These are phyloP conservation scores for Zalophus californianus DNA, from an alignment of 2,797 vertebrate genomes.

Conservation along the genomic window DNA sequence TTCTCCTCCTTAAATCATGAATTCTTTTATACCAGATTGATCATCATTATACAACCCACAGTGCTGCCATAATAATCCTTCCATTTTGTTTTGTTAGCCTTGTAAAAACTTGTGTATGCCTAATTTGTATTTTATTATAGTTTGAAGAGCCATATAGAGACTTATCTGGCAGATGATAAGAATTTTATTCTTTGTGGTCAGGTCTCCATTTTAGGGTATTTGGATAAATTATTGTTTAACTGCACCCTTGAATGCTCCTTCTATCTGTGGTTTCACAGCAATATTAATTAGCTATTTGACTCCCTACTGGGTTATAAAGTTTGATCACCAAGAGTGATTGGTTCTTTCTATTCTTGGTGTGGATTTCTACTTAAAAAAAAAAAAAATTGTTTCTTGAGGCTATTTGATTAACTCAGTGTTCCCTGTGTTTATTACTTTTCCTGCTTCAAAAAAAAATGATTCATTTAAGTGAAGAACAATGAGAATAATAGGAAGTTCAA, in stretches of 20 bases:
- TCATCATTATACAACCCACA: not conserved
- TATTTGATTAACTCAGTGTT: not conserved
- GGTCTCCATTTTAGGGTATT: not conserved
- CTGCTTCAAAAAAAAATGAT: not conserved
- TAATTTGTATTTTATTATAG: not conserved
- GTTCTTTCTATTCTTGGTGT: not conserved
- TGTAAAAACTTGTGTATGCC: not conserved
- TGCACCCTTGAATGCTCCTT: not conserved
- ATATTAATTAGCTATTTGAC: not conserved
- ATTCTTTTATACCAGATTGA: not conserved
- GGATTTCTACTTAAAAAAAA: not conserved
- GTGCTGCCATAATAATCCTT: not conserved
- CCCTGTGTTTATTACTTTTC: not conserved
- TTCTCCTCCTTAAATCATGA: not conserved
- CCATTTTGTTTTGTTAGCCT: not conserved
- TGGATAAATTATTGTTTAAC: not conserved
- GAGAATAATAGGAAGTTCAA: not conserved
- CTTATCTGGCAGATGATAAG: not conserved
- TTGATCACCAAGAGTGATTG: not conserved
- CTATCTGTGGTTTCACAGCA: not conserved
- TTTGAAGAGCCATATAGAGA: not conserved
- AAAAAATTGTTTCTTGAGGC: not conserved
- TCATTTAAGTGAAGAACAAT: not conserved
- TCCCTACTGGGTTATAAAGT: not conserved
- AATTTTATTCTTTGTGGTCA: not conserved